Evolutionary conservation across 2,113 vertebrate species (phyloP).

Genomic region (Ivindomyrus marchei): DNA sequence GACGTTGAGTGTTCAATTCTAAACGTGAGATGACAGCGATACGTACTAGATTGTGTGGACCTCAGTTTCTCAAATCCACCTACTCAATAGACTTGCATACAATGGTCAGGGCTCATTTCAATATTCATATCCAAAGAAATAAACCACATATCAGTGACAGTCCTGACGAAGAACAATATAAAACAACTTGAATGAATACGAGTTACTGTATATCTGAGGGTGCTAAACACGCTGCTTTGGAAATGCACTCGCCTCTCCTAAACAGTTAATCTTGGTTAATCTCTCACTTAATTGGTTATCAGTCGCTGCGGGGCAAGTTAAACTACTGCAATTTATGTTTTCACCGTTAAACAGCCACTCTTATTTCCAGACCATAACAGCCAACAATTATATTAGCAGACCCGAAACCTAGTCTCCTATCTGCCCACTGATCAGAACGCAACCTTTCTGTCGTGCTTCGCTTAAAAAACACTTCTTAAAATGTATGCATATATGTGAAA

Average conservation of each 20-base stretch:
- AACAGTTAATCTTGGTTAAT: conserved; percentile 68
- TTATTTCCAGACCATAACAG: conserved; percentile 69
- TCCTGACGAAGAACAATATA: background rate
- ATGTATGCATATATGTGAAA: conserved; percentile 51
- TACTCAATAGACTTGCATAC: background rate
- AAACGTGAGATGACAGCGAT: background rate
- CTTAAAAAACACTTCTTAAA: conserved; percentile 47
- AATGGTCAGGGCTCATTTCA: background rate
- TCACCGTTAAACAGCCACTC: conserved; percentile 60
- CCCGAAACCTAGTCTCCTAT: conserved; percentile 57
- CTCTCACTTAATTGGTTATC: conserved; percentile 70
- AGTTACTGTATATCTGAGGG: conserved; percentile 54
- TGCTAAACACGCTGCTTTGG: conserved; percentile 45
- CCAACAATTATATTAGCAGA: conserved; percentile 71
- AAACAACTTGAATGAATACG: conserved; percentile 36
- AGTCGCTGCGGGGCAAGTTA: conserved; percentile 64
- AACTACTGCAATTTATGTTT: conserved; percentile 66
- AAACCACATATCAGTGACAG: background rate
- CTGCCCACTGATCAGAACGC: conserved; percentile 65
- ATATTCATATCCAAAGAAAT: background rate
- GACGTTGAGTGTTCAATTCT: background rate
- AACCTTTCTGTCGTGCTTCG: conserved; percentile 64
- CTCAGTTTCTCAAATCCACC: background rate
- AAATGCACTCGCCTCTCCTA: conserved; percentile 52
- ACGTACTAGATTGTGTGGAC: background rate